These are phyloP conservation scores for Philaethria dido DNA, from an alignment of 2,888 invertebrate genomes.

Conservation along the genomic window DNA sequence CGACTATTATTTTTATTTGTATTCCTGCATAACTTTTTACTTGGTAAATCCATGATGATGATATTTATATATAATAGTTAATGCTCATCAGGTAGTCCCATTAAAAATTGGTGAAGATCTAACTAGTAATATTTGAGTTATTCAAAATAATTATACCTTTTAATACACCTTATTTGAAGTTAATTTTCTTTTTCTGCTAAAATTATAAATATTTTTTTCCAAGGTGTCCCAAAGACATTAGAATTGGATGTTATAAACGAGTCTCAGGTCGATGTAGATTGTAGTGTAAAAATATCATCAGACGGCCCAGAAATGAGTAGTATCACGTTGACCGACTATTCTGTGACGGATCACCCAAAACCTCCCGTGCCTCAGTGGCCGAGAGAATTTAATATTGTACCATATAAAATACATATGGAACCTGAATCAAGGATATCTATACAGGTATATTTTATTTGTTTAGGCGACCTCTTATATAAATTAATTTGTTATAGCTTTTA, in stretches of 20 bases:
- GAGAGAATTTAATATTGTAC: slow-evolving; percentile 80
- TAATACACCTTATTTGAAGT: too few species aligned
- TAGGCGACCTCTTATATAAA: too few species aligned
- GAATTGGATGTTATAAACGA: slow-evolving; percentile 80
- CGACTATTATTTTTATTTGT: too few species aligned
- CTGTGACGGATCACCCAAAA: slow-evolving; percentile 64
- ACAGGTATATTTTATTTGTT: slow-evolving; percentile 57
- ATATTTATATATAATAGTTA: too few species aligned
- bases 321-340: slow-evolving; percentile 75
- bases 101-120: too few species aligned
- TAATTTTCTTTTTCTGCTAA: too few species aligned
- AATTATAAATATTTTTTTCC: background rate
- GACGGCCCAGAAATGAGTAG: slow-evolving; percentile 83
- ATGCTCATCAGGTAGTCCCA: too few species aligned
- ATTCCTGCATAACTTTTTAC: too few species aligned
- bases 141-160: too few species aligned
- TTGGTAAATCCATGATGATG: too few species aligned
- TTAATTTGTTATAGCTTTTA: too few species aligned
- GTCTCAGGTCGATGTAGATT: slow-evolving; percentile 82
- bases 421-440: slow-evolving; percentile 72
- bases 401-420: slow-evolving; percentile 71
- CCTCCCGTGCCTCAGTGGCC: slow-evolving; percentile 74
- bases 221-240: slow-evolving; percentile 77
- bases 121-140: too few species aligned
- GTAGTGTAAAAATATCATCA: slow-evolving; percentile 71